Conservation (phyloP, 1,140 invertebrate genomes). For the Sitophilus oryzae region DNA sequence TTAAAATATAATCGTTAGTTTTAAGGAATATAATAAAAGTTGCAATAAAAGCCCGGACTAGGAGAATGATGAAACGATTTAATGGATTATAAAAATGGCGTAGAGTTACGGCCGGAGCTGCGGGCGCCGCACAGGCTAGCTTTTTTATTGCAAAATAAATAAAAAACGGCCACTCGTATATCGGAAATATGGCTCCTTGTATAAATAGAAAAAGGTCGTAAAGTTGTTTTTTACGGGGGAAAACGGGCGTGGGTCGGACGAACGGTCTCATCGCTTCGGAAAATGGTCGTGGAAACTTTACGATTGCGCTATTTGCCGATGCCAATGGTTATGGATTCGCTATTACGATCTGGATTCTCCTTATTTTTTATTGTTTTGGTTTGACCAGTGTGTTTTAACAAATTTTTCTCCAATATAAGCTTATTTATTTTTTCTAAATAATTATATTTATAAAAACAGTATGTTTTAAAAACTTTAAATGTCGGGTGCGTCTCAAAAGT, state of each 20-base stretch:
- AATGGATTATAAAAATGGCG: conserved; percentile 15
- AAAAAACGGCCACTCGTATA: conserved; percentile 5
- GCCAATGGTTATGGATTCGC: too few relatives aligned
- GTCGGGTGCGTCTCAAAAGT: too few relatives aligned
- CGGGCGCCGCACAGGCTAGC: conserved; percentile 2
- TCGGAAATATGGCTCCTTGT: conserved; percentile 9
- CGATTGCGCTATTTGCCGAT: too few relatives aligned
- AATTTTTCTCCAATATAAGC: too few relatives aligned
- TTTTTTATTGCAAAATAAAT: conserved; percentile 15
- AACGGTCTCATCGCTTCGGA: too few relatives aligned
- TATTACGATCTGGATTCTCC: too few relatives aligned
- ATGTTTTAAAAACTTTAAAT: too few relatives aligned
- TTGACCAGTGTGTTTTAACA: too few relatives aligned
- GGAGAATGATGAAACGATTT: conserved; percentile 12
- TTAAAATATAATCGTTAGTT: conserved; percentile 17
- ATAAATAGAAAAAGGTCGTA: conserved; percentile 7
- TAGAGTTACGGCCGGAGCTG: background rate
- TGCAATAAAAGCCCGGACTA: conserved; percentile 10
- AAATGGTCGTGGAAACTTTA: too few relatives aligned
- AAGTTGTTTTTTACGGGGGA: conserved; percentile 10
- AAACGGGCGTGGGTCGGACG: conserved; percentile 6
- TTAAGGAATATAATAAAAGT: conserved; percentile 18
- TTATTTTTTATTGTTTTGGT: too few relatives aligned
- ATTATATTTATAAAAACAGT: too few relatives aligned
- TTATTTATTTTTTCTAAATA: too few relatives aligned